Base-by-base conservation (phyloP, 1,140 invertebrate species). In the Nixonia krombeini region DNA sequence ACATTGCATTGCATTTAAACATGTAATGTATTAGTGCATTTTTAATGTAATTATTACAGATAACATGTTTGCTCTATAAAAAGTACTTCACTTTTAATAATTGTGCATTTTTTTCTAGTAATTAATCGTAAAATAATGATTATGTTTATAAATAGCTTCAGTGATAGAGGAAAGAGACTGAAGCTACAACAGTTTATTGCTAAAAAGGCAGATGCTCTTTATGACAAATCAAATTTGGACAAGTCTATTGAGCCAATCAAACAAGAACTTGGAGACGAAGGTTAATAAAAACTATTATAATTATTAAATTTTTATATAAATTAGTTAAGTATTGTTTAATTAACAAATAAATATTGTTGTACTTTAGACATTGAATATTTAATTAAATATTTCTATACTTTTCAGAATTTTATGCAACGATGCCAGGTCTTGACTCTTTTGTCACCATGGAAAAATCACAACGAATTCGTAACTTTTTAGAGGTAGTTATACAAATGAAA, bases 341-440 rank as follows among this genome's bases (percentile, higher is more conserved):
- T 45, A 38, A 8, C 38, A 3, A 17, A 28, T 16, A 2, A 47
- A 16, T 47, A 9, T 17, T 37, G 18, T 17, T 37, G 18, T 37
- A 31, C 23, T 5, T 10, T 13, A 35, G 10, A 12, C n/a, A 10
- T 10, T 10, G 13, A 35, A 1, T 13, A 9, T 4, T 2, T 10
- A 35, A 13, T 10, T 18, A 1, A 26, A 4, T 55, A 35, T 50
- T 25, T 21, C 50, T 9, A 15, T 13, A 16, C 8, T 72, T 86
- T 88, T 25, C 83, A 91, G 93, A 93, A 85, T 88, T 89, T 79
- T 94, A 89, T 89, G 92, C 92, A 33, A 87, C 93, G 42, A 90
- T 95, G 87, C 94, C 94, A 57, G 93, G 94, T 0, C 89, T 93
- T 80, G 95, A 97, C 85, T 90, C 89, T 33, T 96, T 94, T 79